Percentiles rank a stretch among this genome's conserved stretches.
These are phyloP conservation scores for Heliconius ismenius DNA, from an alignment of 2,888 invertebrate species.

Conservation along the genomic window DNA sequence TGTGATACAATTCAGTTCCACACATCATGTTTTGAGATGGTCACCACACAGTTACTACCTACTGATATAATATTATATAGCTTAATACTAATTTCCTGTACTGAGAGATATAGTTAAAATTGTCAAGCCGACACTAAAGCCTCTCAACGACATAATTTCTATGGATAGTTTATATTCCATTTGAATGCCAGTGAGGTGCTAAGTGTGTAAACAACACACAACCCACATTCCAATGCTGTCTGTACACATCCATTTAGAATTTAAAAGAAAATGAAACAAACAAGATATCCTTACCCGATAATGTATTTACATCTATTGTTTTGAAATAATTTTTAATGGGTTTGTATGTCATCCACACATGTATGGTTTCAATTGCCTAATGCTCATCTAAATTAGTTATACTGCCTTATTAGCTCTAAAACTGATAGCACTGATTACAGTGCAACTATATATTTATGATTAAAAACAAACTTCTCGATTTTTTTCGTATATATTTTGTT, in stretches of 20 bases:
- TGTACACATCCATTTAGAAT: slow-evolving; percentile 31
- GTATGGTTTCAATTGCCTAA: slow-evolving; percentile 29
- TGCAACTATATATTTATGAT: slow-evolving; percentile 16
- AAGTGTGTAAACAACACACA: slow-evolving; percentile 37
- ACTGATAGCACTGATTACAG: slow-evolving; percentile 24
- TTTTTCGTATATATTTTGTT: slow-evolving; percentile 8
- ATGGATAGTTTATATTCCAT: slow-evolving; percentile 22
- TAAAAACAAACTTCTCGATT: not conserved
- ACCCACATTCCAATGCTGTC: slow-evolving; percentile 34
- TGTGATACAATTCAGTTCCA: slow-evolving; percentile 2
- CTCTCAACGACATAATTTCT: slow-evolving; percentile 32
- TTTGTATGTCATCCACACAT: slow-evolving; percentile 38
- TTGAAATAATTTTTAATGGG: slow-evolving; percentile 27
- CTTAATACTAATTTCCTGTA: slow-evolving; percentile 78
- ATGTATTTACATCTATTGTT: slow-evolving; percentile 41
- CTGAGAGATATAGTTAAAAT: slow-evolving; percentile 79
- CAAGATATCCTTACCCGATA: slow-evolving; percentile 30
- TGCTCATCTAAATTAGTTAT: slow-evolving; percentile 24
- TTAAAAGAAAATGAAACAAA: slow-evolving; percentile 21
- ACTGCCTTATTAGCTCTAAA: slow-evolving; percentile 15
- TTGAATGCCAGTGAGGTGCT: slow-evolving; percentile 34
- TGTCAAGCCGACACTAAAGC: slow-evolving; percentile 55
- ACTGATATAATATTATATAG: slow-evolving; percentile 68
- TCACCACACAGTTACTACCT: slow-evolving; percentile 69
- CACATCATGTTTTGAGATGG: slow-evolving; percentile 42